Evolutionary conservation across 2,113 vertebrate genomes (phyloP).

Genomic region (Grammomys dolichurus): DNA sequence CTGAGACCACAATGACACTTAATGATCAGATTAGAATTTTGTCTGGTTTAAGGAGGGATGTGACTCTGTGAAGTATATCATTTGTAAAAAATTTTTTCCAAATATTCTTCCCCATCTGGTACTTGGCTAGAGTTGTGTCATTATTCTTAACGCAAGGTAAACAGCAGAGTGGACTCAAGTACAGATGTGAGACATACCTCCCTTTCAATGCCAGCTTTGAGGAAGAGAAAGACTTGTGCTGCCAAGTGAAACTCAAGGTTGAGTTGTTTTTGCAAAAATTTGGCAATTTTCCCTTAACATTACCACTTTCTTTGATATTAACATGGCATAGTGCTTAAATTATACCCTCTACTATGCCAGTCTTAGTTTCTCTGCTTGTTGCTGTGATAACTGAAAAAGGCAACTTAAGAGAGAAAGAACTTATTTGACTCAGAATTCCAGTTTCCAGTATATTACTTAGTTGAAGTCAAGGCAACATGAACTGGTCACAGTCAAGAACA

Average conservation of each 20-base stretch:
- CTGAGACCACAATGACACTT: background rate
- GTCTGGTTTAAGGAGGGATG: background rate
- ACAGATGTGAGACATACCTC: background rate
- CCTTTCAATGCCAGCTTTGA: conserved; percentile 53
- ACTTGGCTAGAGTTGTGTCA: conserved; percentile 75
- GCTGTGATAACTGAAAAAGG: background rate
- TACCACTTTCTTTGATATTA: conserved; percentile 41
- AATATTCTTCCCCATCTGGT: conserved; percentile 68
- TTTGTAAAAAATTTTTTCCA: conserved; percentile 63
- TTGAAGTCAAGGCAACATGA: background rate
- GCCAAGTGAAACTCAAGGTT: conserved; percentile 36
- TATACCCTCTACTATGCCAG: background rate
- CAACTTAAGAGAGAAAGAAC: background rate
- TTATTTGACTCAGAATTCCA: background rate
- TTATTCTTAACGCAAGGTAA: conserved; percentile 75
- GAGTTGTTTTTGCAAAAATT: conserved; percentile 55
- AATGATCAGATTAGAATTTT: conserved; percentile 21
- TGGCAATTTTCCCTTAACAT: background rate
- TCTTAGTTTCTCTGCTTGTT: background rate
- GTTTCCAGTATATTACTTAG: background rate
- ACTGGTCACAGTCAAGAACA: background rate
- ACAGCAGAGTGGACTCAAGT: conserved; percentile 20
- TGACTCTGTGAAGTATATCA: background rate
- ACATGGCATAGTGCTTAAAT: conserved; percentile 23
- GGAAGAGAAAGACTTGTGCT: conserved; percentile 5